Conservation (phyloP, 1,140 invertebrate genomes). For the Aphelenchoides fujianensis region DNA sequence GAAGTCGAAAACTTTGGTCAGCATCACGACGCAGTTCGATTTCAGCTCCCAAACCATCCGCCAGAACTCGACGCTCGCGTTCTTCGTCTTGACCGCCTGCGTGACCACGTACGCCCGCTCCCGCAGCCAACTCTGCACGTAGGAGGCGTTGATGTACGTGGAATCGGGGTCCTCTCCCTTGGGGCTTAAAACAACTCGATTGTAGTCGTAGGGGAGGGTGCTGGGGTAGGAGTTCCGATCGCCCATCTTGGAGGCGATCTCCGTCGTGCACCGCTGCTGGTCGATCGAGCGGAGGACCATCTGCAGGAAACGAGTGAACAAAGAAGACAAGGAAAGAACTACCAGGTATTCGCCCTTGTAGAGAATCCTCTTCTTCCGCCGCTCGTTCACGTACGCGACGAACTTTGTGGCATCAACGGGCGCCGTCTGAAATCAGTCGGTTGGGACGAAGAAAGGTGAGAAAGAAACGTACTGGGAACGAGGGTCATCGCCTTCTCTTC, state of each 20-base stretch:
- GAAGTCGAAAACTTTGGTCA: slow-evolving; percentile 62
- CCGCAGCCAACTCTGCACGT: slow-evolving; percentile 60
- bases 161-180: slow-evolving; percentile 39
- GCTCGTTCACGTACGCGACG: slow-evolving; percentile 60
- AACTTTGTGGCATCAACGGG: slow-evolving; percentile 61
- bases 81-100: slow-evolving; percentile 59
- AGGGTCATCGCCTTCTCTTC: slow-evolving; percentile 62
- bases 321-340: slow-evolving; percentile 15
- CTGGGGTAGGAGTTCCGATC: slow-evolving; percentile 59
- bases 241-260: slow-evolving; percentile 54
- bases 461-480: too few relatives aligned
- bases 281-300: slow-evolving; percentile 59
- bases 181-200: slow-evolving; percentile 48
- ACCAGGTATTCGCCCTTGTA: slow-evolving; percentile 62
- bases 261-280: slow-evolving; percentile 52
- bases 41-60: slow-evolving; percentile 60
- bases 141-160: slow-evolving; percentile 60
- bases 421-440: too few relatives aligned
- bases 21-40: slow-evolving; percentile 60
- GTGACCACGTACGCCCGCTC: slow-evolving; percentile 61
- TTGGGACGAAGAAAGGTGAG: too few relatives aligned
- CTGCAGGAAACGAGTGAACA: slow-evolving; percentile 41
- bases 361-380: slow-evolving; percentile 60
- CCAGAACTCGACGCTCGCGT: slow-evolving; percentile 59
- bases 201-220: slow-evolving; percentile 59